Percentiles rank a stretch among this genome's conserved stretches.
Evolutionary conservation across 2,797 vertebrate genomes (phyloP).

Genomic region (Carduelis carduelis): DNA sequence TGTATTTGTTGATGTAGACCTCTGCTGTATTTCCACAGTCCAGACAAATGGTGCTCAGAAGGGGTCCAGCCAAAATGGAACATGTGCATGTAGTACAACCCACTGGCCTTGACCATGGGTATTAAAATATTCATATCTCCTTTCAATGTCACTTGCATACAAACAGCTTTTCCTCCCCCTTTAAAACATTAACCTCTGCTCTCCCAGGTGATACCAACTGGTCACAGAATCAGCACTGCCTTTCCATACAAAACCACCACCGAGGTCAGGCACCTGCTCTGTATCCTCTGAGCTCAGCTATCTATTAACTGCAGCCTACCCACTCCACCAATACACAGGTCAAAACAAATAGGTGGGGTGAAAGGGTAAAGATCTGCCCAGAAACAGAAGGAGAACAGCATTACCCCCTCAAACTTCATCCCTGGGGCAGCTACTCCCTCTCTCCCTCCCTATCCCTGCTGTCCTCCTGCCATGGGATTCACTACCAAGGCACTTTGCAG

Average conservation of each 20-base stretch:
- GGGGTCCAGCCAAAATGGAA: conserved; percentile 20
- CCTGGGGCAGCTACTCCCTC: background rate
- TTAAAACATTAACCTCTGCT: conserved; percentile 46
- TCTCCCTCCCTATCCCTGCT: background rate
- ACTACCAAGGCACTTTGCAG: background rate
- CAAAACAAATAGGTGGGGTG: background rate
- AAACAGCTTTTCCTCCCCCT: conserved; percentile 37
- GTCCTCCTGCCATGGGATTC: background rate
- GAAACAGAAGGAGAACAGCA: background rate
- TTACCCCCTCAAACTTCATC: background rate
- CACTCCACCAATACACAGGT: background rate
- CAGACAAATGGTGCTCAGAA: background rate
- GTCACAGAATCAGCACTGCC: background rate
- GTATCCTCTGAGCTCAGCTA: background rate
- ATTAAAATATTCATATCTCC: conserved; percentile 41
- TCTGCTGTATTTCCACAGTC: background rate
- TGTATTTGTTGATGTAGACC: background rate
- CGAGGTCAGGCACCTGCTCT: background rate
- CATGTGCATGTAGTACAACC: background rate
- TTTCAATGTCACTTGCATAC: background rate
- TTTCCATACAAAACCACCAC: background rate
- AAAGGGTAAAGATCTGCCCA: background rate
- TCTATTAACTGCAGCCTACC: background rate
- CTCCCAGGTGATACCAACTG: conserved; percentile 12
- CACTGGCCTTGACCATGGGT: conserved; percentile 1